Evolutionary conservation across 2,888 invertebrate species (phyloP).

Genomic region (Lycia hirtaria): DNA sequence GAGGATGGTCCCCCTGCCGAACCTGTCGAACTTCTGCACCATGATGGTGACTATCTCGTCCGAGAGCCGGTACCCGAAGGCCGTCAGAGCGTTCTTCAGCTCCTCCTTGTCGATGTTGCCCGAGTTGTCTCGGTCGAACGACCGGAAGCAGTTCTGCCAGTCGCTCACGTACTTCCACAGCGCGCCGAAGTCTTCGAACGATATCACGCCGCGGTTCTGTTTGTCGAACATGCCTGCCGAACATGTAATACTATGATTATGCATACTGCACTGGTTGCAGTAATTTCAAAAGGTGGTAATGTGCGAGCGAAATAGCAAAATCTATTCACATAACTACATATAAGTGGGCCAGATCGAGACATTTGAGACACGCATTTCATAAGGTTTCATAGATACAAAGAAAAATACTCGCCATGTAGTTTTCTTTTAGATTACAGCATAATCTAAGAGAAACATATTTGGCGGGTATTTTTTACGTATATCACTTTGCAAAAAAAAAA

Average conservation of each 20-base stretch:
- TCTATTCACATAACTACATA: too few species aligned
- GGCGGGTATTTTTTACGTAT: too few species aligned
- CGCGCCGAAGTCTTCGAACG: constrained; percentile 97
- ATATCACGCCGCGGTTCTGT: constrained; percentile 94
- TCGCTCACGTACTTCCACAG: constrained; percentile 99
- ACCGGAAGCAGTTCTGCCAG: constrained; percentile 98
- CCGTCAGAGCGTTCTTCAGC: constrained; percentile 94
- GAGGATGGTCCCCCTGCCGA: constrained; percentile 94
- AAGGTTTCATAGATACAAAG: too few species aligned
- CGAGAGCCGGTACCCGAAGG: constrained; percentile 95
- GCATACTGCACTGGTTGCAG: background rate
- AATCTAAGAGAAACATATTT: too few species aligned
- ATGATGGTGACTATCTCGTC: constrained; percentile 92
- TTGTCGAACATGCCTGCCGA: constrained; percentile 97
- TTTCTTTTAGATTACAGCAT: too few species aligned
- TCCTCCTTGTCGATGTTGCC: constrained; percentile 97
- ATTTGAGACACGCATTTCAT: too few species aligned
- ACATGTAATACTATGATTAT: constrained; percentile 40
- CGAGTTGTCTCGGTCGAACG: constrained; percentile 96
- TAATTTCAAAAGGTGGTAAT: too few species aligned
- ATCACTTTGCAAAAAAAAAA: too few species aligned
- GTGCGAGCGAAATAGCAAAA: too few species aligned
- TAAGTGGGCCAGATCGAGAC: too few species aligned
- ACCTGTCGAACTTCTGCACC: constrained; percentile 96
- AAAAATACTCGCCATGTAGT: too few species aligned